Percentiles rank a stretch among this genome's conserved stretches.
phyloP scores from a whole-genome alignment of 2,113 vertebrate genomes.

The Leucopsar rothschildi region DNA sequence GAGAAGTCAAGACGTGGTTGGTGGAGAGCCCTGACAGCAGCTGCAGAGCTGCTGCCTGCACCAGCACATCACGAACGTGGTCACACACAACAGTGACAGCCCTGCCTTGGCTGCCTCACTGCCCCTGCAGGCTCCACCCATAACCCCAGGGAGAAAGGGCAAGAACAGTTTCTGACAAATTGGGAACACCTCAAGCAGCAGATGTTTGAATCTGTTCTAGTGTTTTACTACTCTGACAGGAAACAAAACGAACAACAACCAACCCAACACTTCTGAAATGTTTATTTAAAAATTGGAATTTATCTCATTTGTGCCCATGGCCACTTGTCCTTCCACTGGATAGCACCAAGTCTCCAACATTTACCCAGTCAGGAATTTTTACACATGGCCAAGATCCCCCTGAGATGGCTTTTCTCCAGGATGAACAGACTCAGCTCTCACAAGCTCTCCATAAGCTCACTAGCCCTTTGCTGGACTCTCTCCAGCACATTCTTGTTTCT shows the following conservation, averaged over 20 bases:
- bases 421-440: neutral
- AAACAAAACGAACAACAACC: neutral
- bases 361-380: neutral
- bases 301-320: neutral
- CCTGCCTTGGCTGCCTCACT: neutral
- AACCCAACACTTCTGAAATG: neutral
- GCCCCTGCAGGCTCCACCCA: neutral
- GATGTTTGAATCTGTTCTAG: neutral
- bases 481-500: neutral
- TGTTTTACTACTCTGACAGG: neutral
- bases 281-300: neutral
- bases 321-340: neutral
- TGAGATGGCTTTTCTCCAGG: neutral
- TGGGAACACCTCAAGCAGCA: neutral
- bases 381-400: neutral
- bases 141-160: neutral
- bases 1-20: neutral
- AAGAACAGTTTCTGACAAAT: neutral
- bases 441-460: neutral
- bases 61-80: fast-evolving
- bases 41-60: neutral
- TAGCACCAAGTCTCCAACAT: neutral
- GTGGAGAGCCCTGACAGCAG: neutral
- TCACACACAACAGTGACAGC: neutral
- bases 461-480: neutral